Evolutionary conservation across 2,888 invertebrate species (phyloP).

Genomic region (Bursaphelenchus okinawaensis): DNA sequence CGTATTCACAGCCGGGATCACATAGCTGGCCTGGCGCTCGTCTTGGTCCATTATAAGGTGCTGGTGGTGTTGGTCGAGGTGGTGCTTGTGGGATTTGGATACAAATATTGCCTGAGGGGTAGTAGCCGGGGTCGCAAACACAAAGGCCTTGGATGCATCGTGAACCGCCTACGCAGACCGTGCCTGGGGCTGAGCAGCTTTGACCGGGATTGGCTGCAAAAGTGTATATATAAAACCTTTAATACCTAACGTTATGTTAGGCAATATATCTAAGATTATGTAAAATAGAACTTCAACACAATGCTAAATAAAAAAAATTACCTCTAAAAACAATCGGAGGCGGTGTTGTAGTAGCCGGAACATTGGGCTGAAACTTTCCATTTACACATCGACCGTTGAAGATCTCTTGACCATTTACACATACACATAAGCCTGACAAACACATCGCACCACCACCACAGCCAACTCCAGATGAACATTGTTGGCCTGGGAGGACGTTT

Average conservation of each 20-base stretch:
- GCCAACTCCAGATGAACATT: slow-evolving; percentile 10
- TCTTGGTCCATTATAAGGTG: not conserved
- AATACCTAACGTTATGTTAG: not conserved
- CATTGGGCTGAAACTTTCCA: not conserved
- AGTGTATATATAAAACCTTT: not conserved
- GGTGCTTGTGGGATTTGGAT: not conserved
- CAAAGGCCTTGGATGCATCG: slow-evolving; percentile 32
- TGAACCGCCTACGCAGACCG: slow-evolving; percentile 33
- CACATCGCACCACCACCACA: slow-evolving; percentile 19
- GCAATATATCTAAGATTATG: no score
- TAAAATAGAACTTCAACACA: not conserved
- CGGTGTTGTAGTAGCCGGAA: not conserved
- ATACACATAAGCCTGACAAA: slow-evolving; percentile 18
- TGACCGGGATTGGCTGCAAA: slow-evolving; percentile 28
- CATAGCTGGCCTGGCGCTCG: not conserved
- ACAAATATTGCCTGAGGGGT: not conserved
- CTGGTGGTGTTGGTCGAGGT: not conserved
- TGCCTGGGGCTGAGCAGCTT: slow-evolving; percentile 14
- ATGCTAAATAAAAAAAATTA: no score
- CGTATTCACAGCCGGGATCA: not conserved
- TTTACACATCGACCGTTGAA: slow-evolving; percentile 19
- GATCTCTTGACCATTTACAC: slow-evolving; percentile 20
- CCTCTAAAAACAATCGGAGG: not conserved
- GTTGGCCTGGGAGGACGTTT: not conserved
- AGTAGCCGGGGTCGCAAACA: slow-evolving; percentile 25